Evolutionary conservation across 2,888 invertebrate genomes (phyloP).

Genomic region (Cheilosia soror): DNA sequence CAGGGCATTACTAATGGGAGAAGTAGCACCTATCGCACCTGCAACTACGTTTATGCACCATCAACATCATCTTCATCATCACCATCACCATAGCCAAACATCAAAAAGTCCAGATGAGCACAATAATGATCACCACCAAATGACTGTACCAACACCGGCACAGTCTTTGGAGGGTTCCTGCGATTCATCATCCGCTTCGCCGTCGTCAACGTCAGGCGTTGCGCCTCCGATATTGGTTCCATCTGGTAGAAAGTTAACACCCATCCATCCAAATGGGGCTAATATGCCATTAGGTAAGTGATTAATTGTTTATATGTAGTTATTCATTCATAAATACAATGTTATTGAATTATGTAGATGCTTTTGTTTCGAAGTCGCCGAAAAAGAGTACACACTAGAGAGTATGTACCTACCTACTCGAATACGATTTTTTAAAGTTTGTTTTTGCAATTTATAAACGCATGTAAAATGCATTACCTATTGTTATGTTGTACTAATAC

Average conservation of each 20-base stretch:
- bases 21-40: slow-evolving; percentile 83
- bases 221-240: slow-evolving; percentile 81
- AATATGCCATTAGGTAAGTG: slow-evolving; percentile 82
- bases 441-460: too few relatives aligned
- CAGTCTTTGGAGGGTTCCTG: slow-evolving; percentile 84
- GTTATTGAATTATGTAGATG: not conserved
- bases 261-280: slow-evolving; percentile 84
- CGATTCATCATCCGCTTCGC: slow-evolving; percentile 87
- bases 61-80: slow-evolving; percentile 82
- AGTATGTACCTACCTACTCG: too few relatives aligned
- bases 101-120: slow-evolving; percentile 76
- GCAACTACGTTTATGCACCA: slow-evolving; percentile 78
- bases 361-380: too few relatives aligned
- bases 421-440: too few relatives aligned
- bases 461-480: too few relatives aligned
- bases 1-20: slow-evolving; percentile 85
- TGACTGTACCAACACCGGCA: slow-evolving; percentile 82
- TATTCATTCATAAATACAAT: not conserved
- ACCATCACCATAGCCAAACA: slow-evolving; percentile 83
- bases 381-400: too few relatives aligned
- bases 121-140: slow-evolving; percentile 83
- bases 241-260: slow-evolving; percentile 83
- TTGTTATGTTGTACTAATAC: too few relatives aligned
- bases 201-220: slow-evolving; percentile 85
- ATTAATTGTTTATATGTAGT: slow-evolving; percentile 2